Evolutionary conservation across 2,113 vertebrate genomes (phyloP).

Genomic region (Leucopsar rothschildi): DNA sequence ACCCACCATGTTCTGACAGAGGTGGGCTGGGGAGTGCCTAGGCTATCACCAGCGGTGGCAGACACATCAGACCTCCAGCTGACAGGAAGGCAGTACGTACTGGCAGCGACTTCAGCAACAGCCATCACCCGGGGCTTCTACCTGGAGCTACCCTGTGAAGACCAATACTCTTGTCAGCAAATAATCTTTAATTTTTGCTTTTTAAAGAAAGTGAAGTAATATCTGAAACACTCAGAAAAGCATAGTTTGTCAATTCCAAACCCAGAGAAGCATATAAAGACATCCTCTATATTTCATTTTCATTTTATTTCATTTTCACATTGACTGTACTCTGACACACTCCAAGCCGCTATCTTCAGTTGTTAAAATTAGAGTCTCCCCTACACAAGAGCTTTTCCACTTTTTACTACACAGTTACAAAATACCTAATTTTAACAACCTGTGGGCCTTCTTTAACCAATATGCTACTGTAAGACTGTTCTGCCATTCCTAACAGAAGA

Average conservation of each 20-base stretch:
- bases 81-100: not conserved
- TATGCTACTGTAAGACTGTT: not conserved
- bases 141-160: not conserved
- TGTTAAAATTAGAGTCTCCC: not conserved
- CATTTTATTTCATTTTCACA: not conserved
- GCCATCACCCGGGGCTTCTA: not conserved
- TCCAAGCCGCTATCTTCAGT: accelerated
- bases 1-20: not conserved
- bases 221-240: not conserved
- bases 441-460: not conserved
- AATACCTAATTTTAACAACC: not conserved
- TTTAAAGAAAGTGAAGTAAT: not conserved
- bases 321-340: not conserved
- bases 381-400: not conserved
- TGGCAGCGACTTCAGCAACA: accelerated
- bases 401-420: not conserved
- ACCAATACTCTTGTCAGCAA: not conserved
- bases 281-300: not conserved
- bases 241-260: not conserved
- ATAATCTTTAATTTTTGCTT: not conserved
- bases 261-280: not conserved
- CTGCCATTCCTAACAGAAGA: accelerated
- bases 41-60: not conserved
- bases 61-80: not conserved
- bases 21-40: not conserved